Evolutionary conservation across 2,888 invertebrate species (phyloP).

Genomic region (Catocala fraxini): DNA sequence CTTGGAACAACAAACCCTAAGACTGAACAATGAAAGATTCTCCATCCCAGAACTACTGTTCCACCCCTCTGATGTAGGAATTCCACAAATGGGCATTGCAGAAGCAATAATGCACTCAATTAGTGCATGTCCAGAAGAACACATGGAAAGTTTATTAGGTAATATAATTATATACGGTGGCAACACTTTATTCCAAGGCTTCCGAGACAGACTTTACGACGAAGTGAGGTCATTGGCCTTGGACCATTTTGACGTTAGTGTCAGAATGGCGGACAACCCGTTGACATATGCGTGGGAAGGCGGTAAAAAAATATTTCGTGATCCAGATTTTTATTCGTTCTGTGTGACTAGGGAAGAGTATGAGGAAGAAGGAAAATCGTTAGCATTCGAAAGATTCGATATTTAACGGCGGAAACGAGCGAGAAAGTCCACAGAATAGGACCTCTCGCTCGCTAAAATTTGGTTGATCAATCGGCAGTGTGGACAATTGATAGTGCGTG

Average conservation of each 20-base stretch:
- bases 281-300: constrained; percentile 96
- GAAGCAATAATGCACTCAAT: constrained; percentile 95
- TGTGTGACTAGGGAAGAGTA: constrained; percentile 95
- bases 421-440: constrained; percentile 68
- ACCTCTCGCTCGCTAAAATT: constrained; percentile 67
- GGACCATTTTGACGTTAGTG: constrained; percentile 92
- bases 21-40: constrained; percentile 97
- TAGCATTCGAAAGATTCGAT: constrained; percentile 87
- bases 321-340: constrained; percentile 91
- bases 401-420: constrained; percentile 82
- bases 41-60: constrained; percentile 98
- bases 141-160: constrained; percentile 92
- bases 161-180: constrained; percentile 96
- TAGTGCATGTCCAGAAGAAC: constrained; percentile 91
- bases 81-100: constrained; percentile 96
- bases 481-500: constrained; percentile 42
- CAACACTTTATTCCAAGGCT: constrained; percentile 93
- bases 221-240: constrained; percentile 94
- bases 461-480: constrained; percentile 13
- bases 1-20: constrained; percentile 92
- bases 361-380: constrained; percentile 93
- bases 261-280: constrained; percentile 89
- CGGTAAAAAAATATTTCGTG: constrained; percentile 92
- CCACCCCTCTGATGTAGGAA: constrained; percentile 97
- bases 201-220: constrained; percentile 88